A percentile compares a stretch with the other conserved stretches of the same genome.
phyloP scores from a whole-genome alignment of 1,140 invertebrate species.

The Ephestia elutella region DNA sequence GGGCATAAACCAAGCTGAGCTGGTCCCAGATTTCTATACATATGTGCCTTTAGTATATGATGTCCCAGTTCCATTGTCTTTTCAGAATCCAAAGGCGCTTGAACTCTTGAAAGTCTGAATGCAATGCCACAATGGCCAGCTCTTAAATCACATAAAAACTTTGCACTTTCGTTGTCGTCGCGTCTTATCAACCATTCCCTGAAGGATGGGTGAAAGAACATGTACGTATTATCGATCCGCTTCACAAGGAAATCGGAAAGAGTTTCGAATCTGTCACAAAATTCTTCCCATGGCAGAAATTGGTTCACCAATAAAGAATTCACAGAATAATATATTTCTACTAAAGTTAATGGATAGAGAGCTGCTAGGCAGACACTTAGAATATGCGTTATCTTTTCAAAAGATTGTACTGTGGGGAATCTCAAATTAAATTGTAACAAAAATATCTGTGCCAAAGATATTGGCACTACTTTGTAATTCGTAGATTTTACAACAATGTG shows the following conservation, averaged over 20 bases:
- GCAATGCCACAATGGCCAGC: slow-evolving; percentile 94
- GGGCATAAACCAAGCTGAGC: slow-evolving; percentile 78
- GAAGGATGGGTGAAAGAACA: slow-evolving; percentile 97
- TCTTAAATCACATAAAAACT: slow-evolving; percentile 92
- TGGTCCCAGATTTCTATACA: slow-evolving; percentile 85
- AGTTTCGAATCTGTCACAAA: slow-evolving; percentile 88
- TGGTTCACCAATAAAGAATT: slow-evolving; percentile 87
- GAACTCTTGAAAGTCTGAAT: slow-evolving; percentile 89
- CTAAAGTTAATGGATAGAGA: slow-evolving; percentile 90
- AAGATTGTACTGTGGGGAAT: slow-evolving; percentile 92
- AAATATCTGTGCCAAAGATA: slow-evolving; percentile 94
- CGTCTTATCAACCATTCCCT: slow-evolving; percentile 96
- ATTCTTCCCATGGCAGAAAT: slow-evolving; percentile 91
- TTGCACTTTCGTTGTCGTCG: slow-evolving; percentile 90
- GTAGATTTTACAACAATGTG: slow-evolving; percentile 94
- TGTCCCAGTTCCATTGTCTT: slow-evolving; percentile 95
- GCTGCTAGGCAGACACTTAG: slow-evolving; percentile 92
- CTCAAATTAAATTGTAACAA: slow-evolving; percentile 93
- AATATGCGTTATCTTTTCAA: slow-evolving; percentile 90
- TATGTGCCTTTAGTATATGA: slow-evolving; percentile 96
- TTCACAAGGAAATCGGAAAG: slow-evolving; percentile 91
- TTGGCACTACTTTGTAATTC: slow-evolving; percentile 94
- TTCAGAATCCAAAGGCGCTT: slow-evolving; percentile 88
- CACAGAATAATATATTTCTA: slow-evolving; percentile 95
- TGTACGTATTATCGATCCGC: slow-evolving; percentile 92